A percentile compares a stretch with the other conserved stretches of the same genome.
phyloP scores from a whole-genome alignment of 2,797 vertebrate genomes.

The Astyanax mexicanus region DNA sequence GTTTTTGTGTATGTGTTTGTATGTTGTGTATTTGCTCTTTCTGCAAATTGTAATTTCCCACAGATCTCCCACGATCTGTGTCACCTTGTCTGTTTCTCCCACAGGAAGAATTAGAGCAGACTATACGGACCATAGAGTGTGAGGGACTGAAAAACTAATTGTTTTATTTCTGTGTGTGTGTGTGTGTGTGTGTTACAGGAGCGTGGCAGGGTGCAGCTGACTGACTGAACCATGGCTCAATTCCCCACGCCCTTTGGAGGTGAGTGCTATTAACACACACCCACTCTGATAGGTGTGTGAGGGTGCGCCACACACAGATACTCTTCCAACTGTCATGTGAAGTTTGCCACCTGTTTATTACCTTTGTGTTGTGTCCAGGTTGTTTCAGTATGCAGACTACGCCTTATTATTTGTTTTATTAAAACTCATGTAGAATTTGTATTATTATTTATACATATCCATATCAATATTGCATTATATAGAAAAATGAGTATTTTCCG shows the following conservation, averaged over 20 bases:
- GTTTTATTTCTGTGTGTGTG: neutral
- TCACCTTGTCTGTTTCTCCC: slow-evolving; percentile 14
- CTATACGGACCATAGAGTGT: neutral
- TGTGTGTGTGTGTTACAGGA: slow-evolving; percentile 76
- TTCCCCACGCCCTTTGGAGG: slow-evolving; percentile 95
- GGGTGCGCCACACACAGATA: neutral
- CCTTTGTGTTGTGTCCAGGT: neutral
- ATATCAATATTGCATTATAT: too few species aligned
- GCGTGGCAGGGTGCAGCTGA: slow-evolving; percentile 78
- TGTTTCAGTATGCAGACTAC: neutral
- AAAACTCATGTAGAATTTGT: too few species aligned
- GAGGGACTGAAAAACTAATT: neutral
- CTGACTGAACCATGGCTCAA: slow-evolving; percentile 95
- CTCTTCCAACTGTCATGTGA: neutral
- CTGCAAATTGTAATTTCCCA: slow-evolving; percentile 2
- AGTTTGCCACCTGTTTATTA: neutral
- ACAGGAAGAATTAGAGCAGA: neutral
- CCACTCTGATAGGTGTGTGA: neutral
- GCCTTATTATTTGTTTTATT: neutral
- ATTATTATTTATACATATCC: too few species aligned
- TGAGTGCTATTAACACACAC: slow-evolving; percentile 69
- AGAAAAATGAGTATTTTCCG: too few species aligned
- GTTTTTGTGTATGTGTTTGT: slow-evolving; percentile 23
- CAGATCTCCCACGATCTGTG: slow-evolving; percentile 8
- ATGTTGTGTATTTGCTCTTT: neutral